Evolutionary conservation across 2,888 invertebrate genomes (phyloP), one percentile per base, ranked within the genome.

Genomic region (Brenthis daphne): DNA sequence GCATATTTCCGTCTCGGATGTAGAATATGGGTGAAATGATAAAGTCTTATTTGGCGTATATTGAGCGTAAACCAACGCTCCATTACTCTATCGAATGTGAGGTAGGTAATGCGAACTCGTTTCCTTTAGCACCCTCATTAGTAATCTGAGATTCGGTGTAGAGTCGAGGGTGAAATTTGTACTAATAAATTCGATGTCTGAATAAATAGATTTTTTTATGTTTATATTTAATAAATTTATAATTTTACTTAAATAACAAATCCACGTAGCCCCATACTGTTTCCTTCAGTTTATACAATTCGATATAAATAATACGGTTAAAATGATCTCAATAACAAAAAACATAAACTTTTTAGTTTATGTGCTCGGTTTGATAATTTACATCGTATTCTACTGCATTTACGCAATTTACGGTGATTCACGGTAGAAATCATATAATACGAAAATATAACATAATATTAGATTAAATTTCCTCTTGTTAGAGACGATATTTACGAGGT

Each of bases 21-120:
- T 79, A 83, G 83, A 83, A 84, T 87, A 87, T 88, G 82, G 83
- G 80, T 79, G 79, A 76, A 77, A 83, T 84, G 85, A 87, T 87
- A 84, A 86, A 85, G 85, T 85, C 84, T 84, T 86, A 87, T 86
- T 85, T 84, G 86, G 80, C 79, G 80, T 85, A 82, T 83, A 87
- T 86, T 85, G 87, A 86, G 85, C 82, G 77, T 74, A 77, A 77
- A 75, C 76, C 76, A 76, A 77, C 80, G 75, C 76, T 75, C 78
- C 78, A 80, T 82, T 81, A 77, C 78, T 79, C 79, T 79, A 81
- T 80, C 78, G 78, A 75, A 75, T 73, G 69, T 66, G 69, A 72
- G 68, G 68, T 66, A 66, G 70, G 73, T 68, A 67, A 73, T 69
- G 71, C 64, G 69, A 69, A 70, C 61, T 67, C 73, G 73, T 71